These are phyloP conservation scores for Vombatus ursinus DNA, from an alignment of 2,113 vertebrate species.

Conservation along the genomic window DNA sequence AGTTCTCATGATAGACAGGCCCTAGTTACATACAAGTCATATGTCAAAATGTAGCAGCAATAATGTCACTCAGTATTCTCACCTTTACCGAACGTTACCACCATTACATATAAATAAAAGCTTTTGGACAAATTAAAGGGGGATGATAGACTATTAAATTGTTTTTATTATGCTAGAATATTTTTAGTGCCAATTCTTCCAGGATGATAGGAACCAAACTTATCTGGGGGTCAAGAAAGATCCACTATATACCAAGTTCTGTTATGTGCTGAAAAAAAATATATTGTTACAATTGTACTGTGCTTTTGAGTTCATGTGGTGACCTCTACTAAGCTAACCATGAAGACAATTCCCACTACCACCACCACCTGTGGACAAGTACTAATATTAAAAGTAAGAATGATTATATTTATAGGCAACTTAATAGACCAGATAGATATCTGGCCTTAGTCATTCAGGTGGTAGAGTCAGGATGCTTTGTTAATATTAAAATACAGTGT, in stretches of 20 bases:
- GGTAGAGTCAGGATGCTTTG: neutral
- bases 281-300: neutral
- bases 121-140: neutral
- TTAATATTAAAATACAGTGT: neutral
- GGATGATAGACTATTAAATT: neutral
- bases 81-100: neutral
- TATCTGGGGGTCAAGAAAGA: neutral
- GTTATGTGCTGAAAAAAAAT: neutral
- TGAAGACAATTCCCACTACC: neutral
- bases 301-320: neutral
- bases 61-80: neutral
- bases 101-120: neutral
- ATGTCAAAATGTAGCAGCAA: neutral
- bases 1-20: constrained; percentile 95
- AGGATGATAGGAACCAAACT: neutral
- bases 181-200: neutral
- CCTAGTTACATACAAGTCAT: constrained; percentile 81
- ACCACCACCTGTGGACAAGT: neutral
- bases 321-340: neutral
- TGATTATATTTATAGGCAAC: neutral
- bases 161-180: neutral
- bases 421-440: neutral
- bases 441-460: neutral
- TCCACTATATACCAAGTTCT: neutral
- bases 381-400: neutral